These are phyloP conservation scores for Brienomyrus brachyistius DNA, from an alignment of 2,113 vertebrate species.

Conservation along the genomic window DNA sequence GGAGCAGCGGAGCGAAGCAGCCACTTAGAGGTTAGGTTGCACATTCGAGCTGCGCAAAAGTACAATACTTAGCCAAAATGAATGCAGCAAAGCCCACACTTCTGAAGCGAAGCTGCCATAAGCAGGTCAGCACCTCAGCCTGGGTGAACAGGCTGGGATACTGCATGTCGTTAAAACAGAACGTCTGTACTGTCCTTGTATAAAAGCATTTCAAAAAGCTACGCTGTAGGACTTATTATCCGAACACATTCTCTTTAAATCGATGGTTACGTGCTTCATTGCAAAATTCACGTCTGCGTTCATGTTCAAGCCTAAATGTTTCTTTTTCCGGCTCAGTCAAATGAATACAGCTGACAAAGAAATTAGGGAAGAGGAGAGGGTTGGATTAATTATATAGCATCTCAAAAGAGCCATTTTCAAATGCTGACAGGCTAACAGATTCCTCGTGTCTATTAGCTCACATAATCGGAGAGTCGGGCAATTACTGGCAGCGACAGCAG, in stretches of 20 bases:
- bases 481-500: not conserved
- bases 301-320: not conserved
- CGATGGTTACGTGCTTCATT: not conserved
- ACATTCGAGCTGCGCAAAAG: not conserved
- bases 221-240: not conserved
- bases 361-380: constrained; percentile 3
- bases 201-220: not conserved
- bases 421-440: not conserved
- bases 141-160: not conserved
- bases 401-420: not conserved
- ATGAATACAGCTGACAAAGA: not conserved
- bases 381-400: not conserved
- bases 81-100: not conserved
- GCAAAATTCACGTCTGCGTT: not conserved
- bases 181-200: not conserved
- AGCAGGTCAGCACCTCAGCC: not conserved
- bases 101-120: not conserved
- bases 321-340: not conserved
- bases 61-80: not conserved
- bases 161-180: not conserved
- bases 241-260: not conserved
- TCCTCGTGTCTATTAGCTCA: not conserved
- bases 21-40: not conserved
- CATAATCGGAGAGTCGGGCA: not conserved
- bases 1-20: not conserved